Conservation (phyloP, 1,140 invertebrate genomes). For the Triops cancriformis region DNA sequence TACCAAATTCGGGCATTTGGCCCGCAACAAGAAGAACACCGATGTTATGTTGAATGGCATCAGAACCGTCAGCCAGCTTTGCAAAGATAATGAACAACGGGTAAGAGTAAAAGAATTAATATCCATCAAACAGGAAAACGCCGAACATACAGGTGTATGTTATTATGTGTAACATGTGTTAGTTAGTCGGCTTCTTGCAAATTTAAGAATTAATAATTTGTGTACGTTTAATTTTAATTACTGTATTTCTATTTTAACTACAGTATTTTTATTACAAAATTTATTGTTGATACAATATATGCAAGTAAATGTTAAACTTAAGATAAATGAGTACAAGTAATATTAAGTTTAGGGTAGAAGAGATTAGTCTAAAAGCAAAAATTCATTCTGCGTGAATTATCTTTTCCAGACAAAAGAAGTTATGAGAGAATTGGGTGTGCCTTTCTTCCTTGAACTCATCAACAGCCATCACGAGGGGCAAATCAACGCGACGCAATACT, state of each 20-base stretch:
- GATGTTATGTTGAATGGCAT: conserved; percentile 53
- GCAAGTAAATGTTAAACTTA: no score
- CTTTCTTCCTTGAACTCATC: conserved; percentile 74
- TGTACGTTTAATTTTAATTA: no score
- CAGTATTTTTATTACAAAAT: no score
- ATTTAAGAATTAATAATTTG: no score
- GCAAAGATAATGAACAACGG: conserved; percentile 53
- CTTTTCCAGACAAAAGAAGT: conserved; percentile 22
- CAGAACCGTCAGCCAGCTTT: conserved; percentile 64
- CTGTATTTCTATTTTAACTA: no score
- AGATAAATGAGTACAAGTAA: no score
- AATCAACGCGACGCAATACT: conserved; percentile 72
- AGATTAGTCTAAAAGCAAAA: conserved; percentile 17
- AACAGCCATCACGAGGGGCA: conserved; percentile 60
- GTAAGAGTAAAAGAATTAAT: conserved; percentile 18
- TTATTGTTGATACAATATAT: no score
- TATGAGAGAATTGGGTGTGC: conserved; percentile 60
- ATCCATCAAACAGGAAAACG: no score
- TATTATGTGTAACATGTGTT: no score
- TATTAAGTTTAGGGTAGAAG: no score
- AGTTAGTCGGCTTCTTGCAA: no score
- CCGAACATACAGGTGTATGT: no score
- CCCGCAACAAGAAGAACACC: conserved; percentile 67
- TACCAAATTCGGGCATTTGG: conserved; percentile 55
- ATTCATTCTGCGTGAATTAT: background rate